Evolutionary conservation across 2,113 vertebrate species (phyloP).

Genomic region (Catagonus wagneri): DNA sequence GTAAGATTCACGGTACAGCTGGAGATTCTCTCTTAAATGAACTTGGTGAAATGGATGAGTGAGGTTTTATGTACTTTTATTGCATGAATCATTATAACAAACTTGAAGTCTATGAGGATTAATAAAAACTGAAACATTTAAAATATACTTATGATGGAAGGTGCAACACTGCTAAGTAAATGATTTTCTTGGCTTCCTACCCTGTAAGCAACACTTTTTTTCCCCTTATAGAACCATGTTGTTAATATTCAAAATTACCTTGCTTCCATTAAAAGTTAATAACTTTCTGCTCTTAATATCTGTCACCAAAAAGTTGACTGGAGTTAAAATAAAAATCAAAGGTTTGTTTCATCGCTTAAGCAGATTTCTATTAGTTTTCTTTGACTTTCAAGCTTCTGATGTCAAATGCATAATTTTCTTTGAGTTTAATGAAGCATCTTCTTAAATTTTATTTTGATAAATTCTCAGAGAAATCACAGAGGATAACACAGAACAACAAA

Average conservation of each 20-base stretch:
- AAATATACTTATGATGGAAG: not conserved
- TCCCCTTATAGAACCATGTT: not conserved
- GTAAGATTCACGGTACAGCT: not conserved
- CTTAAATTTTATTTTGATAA: slow-evolving; percentile 2
- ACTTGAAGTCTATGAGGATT: not conserved
- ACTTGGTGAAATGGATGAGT: slow-evolving; percentile 1
- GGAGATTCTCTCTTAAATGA: not conserved
- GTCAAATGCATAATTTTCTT: not conserved
- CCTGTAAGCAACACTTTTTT: not conserved
- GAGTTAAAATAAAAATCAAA: slow-evolving; percentile 3
- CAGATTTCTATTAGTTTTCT: slow-evolving; percentile 17
- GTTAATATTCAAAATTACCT: slow-evolving; percentile 48
- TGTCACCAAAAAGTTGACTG: not conserved
- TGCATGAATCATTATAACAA: not conserved
- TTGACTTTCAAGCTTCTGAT: slow-evolving; percentile 36
- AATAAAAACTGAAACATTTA: not conserved
- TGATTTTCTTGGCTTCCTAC: not conserved
- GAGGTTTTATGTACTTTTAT: not conserved
- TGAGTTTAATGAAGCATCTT: not conserved
- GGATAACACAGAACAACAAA: not conserved
- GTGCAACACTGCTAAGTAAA: not conserved
- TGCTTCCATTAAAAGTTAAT: not conserved
- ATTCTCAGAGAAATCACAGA: not conserved
- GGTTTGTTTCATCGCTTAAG: not conserved
- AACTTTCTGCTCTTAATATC: slow-evolving; percentile 24